Percentiles rank a stretch among this genome's conserved stretches.
Conservation (phyloP, 2,797 vertebrate species). For the Spondyliosoma cantharus region DNA sequence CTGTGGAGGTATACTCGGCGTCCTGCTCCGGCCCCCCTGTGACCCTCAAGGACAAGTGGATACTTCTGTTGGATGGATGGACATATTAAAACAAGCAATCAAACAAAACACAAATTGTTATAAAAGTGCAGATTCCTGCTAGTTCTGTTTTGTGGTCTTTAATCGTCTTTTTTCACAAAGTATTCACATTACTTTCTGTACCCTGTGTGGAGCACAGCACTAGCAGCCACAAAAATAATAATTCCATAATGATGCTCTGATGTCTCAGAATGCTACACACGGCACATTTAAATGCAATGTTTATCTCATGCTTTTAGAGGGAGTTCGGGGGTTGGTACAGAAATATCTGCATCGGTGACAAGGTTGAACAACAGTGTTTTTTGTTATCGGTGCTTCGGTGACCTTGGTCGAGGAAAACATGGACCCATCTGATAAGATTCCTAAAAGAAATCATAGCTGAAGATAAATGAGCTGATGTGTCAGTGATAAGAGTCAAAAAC, state of each 20-base stretch:
- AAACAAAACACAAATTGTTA: neutral
- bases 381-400: neutral
- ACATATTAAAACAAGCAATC: neutral
- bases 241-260: neutral
- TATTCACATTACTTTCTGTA: neutral
- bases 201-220: no score
- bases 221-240: conserved; percentile 15
- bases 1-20: no score
- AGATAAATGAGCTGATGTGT: conserved; percentile 10
- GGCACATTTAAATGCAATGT: neutral
- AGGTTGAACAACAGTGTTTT: neutral
- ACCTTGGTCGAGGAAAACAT: conserved; percentile 3
- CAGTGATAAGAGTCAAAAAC: conserved; percentile 18
- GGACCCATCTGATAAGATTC: conserved; percentile 22
- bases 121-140: neutral
- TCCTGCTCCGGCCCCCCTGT: no score
- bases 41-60: neutral
- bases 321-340: neutral
- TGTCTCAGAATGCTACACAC: neutral
- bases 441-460: neutral
- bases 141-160: neutral
- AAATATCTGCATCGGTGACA: conserved; percentile 6
- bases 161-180: neutral
- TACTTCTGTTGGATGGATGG: neutral
- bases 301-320: neutral